These are phyloP conservation scores for Saturnia pavonia DNA, from an alignment of 2,888 invertebrate species.

Conservation along the genomic window DNA sequence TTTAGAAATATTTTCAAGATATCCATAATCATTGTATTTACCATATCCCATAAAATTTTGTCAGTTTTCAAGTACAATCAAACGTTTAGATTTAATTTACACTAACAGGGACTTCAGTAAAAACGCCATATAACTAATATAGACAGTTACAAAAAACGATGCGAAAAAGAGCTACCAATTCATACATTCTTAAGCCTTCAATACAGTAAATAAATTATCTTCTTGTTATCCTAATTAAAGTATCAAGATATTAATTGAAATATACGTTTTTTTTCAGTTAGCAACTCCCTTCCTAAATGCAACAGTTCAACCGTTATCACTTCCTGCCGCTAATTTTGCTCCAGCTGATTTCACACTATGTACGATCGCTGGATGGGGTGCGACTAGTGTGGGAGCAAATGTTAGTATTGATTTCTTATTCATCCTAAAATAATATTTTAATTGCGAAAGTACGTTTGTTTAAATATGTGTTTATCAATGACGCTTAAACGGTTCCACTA, in stretches of 20 bases:
- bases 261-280: conserved; percentile 34
- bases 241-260: not conserved
- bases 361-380: conserved; percentile 53
- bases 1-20: not conserved
- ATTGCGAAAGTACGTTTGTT: not conserved
- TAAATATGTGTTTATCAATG: no score
- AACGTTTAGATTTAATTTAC: no score
- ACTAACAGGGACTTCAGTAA: no score
- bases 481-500: not conserved
- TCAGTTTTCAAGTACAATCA: no score
- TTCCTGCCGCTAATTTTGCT: conserved; percentile 34
- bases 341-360: conserved; percentile 45
- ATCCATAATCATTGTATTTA: not conserved
- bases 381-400: conserved; percentile 19
- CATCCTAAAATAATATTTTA: not conserved
- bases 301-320: conserved; percentile 37
- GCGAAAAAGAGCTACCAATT: no score
- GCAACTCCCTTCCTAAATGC: conserved; percentile 31
- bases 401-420: conserved; percentile 24
- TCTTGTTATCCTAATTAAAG: no score
- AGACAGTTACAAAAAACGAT: no score
- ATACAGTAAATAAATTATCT: no score
- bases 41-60: not conserved
- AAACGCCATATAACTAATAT: no score
- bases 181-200: no score